Conservation (phyloP, 2,113 vertebrate genomes). For the Petrocephalus zakoni region DNA sequence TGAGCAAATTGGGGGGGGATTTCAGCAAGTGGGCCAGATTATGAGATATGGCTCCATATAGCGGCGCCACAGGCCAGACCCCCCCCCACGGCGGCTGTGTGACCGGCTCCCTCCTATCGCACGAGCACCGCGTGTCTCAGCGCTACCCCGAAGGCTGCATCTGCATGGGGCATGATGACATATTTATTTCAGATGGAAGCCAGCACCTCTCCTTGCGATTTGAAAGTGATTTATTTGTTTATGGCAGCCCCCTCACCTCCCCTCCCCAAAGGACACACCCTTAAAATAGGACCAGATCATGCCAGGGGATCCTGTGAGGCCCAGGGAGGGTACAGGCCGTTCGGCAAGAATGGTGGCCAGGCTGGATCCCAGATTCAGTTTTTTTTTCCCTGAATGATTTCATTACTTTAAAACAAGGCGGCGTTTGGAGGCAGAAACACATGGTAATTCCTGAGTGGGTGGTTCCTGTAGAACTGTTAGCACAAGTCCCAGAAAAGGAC, state of each 20-base stretch:
- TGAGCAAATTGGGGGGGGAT: conserved; percentile 45
- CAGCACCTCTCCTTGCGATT: conserved; percentile 27
- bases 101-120: background rate
- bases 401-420: background rate
- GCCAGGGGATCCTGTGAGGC: background rate
- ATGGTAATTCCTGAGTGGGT: background rate
- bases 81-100: background rate
- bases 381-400: background rate
- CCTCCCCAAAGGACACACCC: conserved; percentile 18
- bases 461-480: background rate
- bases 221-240: conserved; percentile 43
- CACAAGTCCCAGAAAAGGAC: background rate
- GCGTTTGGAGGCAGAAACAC: background rate
- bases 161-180: background rate
- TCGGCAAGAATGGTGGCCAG: background rate
- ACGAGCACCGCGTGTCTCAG: background rate
- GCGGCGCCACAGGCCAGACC: background rate
- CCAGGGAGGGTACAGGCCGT: background rate
- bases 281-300: conserved; percentile 34
- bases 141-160: too few species aligned
- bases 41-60: too few species aligned
- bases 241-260: background rate
- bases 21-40: background rate
- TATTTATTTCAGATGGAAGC: conserved; percentile 34
- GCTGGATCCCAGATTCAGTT: background rate